Evolutionary conservation across 2,113 vertebrate species (phyloP), one percentile per base, ranked within the genome.

Genomic region (Clarias batrachus): DNA sequence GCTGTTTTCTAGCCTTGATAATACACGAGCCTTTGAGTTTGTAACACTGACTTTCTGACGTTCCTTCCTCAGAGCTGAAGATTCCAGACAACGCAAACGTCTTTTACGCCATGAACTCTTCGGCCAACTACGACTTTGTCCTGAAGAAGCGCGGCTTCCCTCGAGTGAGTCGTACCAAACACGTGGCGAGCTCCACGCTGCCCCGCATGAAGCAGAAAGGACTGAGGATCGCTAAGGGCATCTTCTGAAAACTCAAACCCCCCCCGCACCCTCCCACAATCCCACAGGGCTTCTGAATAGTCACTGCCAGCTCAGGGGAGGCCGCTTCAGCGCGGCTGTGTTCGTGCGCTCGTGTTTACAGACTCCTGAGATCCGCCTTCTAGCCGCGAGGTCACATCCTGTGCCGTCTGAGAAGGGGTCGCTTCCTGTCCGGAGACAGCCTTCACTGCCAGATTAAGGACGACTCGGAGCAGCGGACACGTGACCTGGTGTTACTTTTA

Each of bases 41-140:
- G 0, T 27, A 66, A 74, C 30, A 12, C 56, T 48, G 71, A 73
- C 2, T 4, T 54, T 79, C 77, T 79, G 27, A 80, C 11, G 7
- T 37, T 10, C 19, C 4, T 59, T 1, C 56, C 0, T 25, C 88
- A 99, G 98, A 99, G 91, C 94, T 99, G 81, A 98, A 97, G 86
- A 99, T 99, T 90, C 98, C 98, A 0, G 97, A 98, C 93, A 99
- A 99, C 0, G 98, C 98, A 93, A 99, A 99, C 0, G 98, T 99
- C 88, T 99, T 99, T 94, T 99, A 99, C 0, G 97, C 98, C 93
- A 99, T 99, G 98, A 99, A 99, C 96, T 99, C 98, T 0, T 94
- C 97, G 0, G 98, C 97, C 95, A 99, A 99, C 94, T 99, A 99
- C 0, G 96, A 99, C 95, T 99, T 99, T 0, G 96, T 99, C 86